A percentile compares a stretch with the other conserved stretches of the same genome.
Evolutionary conservation across 2,113 vertebrate genomes (phyloP).

Genomic region (Brachionichthys hirsutus): DNA sequence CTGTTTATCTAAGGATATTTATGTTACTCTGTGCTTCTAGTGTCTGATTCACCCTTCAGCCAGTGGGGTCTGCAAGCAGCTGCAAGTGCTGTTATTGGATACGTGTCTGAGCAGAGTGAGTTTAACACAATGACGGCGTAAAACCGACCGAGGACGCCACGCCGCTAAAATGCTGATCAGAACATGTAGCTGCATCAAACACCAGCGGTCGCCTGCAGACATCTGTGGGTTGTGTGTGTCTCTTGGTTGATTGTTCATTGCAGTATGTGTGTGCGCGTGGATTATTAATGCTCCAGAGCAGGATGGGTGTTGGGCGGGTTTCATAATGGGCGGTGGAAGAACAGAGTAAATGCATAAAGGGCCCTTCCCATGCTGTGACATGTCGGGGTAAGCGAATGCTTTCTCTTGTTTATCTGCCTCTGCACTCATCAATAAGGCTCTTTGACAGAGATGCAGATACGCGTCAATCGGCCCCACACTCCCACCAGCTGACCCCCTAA

Average conservation of each 20-base stretch:
- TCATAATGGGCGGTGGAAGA: conserved; percentile 40
- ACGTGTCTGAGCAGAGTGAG: conserved; percentile 3
- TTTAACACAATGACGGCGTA: neutral
- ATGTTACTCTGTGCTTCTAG: conserved; percentile 39
- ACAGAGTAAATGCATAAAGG: conserved; percentile 42
- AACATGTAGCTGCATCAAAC: neutral
- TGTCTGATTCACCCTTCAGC: conserved; percentile 23
- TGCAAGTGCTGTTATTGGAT: conserved; percentile 10
- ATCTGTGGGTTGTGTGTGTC: conserved; percentile 25
- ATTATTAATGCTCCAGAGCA: conserved; percentile 29
- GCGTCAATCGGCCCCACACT: conserved; percentile 28
- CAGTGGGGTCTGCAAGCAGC: conserved; percentile 27
- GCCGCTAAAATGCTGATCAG: conserved; percentile 1
- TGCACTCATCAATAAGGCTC: conserved; percentile 47
- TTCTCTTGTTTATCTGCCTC: conserved; percentile 53
- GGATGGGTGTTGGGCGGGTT: conserved; percentile 36
- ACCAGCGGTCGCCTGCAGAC: conserved; percentile 16
- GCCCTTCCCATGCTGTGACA: conserved; percentile 48
- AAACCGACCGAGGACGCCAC: neutral
- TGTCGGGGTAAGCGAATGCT: conserved; percentile 50
- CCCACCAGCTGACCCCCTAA: conserved; percentile 34
- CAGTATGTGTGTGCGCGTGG: conserved; percentile 5
- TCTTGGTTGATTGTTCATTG: conserved; percentile 33
- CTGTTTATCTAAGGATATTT: conserved; percentile 65
- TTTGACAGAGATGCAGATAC: conserved; percentile 52